Conservation (phyloP, 2,113 vertebrate species). For the Dasyurus viverrinus region DNA sequence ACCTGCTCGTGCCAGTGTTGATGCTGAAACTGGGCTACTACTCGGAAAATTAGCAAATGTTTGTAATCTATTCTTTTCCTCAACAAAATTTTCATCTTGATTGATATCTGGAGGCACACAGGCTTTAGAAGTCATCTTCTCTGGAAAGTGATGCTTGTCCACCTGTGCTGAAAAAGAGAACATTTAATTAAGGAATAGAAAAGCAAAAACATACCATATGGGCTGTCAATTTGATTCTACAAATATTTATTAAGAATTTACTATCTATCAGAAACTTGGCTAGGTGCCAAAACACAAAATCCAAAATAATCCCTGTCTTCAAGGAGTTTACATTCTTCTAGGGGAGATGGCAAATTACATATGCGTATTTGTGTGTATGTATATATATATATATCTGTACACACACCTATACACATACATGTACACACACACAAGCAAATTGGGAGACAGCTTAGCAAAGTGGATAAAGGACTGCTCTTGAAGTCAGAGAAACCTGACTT, state of each 20-base stretch:
- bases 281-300: background rate
- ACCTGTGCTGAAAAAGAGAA: conserved; percentile 78
- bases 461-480: background rate
- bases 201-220: conserved; percentile 50
- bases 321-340: background rate
- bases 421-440: background rate
- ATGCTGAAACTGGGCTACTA: conserved; percentile 83
- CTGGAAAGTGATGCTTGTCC: conserved; percentile 50
- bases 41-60: conserved; percentile 89
- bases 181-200: conserved; percentile 69
- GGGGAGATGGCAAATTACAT: background rate
- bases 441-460: background rate
- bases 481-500: background rate
- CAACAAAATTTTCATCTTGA: conserved; percentile 85
- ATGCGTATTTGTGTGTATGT: background rate
- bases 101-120: conserved; percentile 69
- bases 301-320: background rate
- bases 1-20: conserved; percentile 89
- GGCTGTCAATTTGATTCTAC: conserved; percentile 47
- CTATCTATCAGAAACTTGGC: background rate
- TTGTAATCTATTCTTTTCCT: conserved; percentile 82
- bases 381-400: too few species aligned
- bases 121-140: conserved; percentile 81
- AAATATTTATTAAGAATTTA: background rate
- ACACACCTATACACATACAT: too few species aligned